Evolutionary conservation across 2,113 vertebrate species (phyloP), one percentile per base, ranked within the genome.

Genomic region (Eubucco bourcierii): DNA sequence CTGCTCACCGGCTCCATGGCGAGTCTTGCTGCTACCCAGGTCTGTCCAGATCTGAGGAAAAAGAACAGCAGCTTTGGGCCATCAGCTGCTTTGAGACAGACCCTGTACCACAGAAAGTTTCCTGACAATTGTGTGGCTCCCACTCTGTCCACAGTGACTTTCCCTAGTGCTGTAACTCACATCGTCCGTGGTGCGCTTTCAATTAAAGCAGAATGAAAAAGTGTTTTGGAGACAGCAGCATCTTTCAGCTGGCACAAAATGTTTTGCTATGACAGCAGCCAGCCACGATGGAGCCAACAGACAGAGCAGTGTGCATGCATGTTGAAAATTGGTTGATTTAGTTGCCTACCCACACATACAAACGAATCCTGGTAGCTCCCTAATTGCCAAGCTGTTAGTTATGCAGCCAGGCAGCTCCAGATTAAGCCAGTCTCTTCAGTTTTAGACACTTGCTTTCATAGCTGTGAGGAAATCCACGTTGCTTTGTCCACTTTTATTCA

Each of bases 281-380:
- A 95, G 94, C 82, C 94, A 72, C 7, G 15, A 29, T 2, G 80
- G 91, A 92, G 93, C 90, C 94, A 90, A 73, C 31, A 85, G 91
- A 83, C 58, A 93, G 90, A 92, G 90, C 87, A 92, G 68, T 95
- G 95, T 93, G 93, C 93, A 91, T 85, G 91, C 91, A 93, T 93
- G 95, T 93, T 78, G 93, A 95, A 95, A 96, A 96, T 92, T 91
- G 89, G 91, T 93, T 94, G 93, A 96, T 93, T 93, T 93, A 94
- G 93, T 93, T 88, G 79, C 93, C 89, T 85, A 55, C 60, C 61
- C 85, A 75, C 84, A 94, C 1, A 1, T 83, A 88, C 73, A 94
- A 83, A 70, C 0, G 44, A 93, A 88, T 94, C 46, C 76, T 84
- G 44, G 50, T 94, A 79, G 79, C 77, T 93, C 93, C 55, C 81